Evolutionary conservation across 2,888 invertebrate genomes (phyloP).

Genomic region (Nemotelus pantherinus): DNA sequence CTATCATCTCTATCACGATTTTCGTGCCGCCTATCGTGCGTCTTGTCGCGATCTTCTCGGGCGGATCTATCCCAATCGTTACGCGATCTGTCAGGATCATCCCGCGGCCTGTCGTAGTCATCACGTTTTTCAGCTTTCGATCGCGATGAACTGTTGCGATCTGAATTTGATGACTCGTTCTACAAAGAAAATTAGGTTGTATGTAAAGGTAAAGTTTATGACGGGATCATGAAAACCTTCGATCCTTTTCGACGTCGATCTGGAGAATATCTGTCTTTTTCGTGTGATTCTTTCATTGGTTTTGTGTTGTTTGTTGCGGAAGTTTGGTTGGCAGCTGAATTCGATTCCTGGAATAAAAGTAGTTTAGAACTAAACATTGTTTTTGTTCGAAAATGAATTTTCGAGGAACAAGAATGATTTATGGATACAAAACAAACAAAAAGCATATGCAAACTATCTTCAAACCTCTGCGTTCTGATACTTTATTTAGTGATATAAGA

Average conservation of each 20-base stretch:
- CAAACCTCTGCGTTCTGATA: no score
- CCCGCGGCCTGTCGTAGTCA: conserved; percentile 47
- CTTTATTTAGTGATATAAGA: no score
- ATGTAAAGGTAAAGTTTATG: not conserved
- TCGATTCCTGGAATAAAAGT: conserved; percentile 12
- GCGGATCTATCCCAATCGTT: conserved; percentile 13
- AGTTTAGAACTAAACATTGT: no score
- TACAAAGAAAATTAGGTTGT: not conserved
- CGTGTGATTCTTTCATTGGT: not conserved
- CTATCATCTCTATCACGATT: conserved; percentile 47
- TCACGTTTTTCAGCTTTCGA: conserved; percentile 52
- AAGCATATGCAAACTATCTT: no score
- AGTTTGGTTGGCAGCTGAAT: not conserved
- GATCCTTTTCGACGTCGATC: conserved; percentile 26
- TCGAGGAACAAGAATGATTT: no score
- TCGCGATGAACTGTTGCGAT: conserved; percentile 50
- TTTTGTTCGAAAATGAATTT: no score
- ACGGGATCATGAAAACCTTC: not conserved
- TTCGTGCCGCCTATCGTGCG: conserved; percentile 50
- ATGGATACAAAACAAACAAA: no score
- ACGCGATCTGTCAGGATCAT: conserved; percentile 47
- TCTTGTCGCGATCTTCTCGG: not conserved
- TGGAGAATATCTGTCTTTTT: conserved; percentile 17
- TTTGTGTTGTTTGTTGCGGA: conserved; percentile 1
- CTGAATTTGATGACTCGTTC: conserved; percentile 20